phyloP scores from a whole-genome alignment of 2,113 vertebrate species.

The Myiozetetes cayanensis region DNA sequence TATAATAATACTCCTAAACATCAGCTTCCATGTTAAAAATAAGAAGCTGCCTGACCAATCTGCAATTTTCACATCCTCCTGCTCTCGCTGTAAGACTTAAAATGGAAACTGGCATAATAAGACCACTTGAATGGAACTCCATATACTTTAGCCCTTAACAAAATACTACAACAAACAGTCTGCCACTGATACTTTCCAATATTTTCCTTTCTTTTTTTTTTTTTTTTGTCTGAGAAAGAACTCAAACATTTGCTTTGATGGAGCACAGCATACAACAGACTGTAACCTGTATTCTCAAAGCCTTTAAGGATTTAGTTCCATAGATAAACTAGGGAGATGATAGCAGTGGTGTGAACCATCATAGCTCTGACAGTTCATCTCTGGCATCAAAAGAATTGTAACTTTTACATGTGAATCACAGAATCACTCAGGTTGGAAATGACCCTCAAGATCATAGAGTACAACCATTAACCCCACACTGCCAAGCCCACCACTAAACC shows the following conservation, averaged over 20 bases:
- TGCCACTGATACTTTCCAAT: not conserved
- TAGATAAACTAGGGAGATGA: not conserved
- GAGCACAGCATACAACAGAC: not conserved
- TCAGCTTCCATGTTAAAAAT: not conserved
- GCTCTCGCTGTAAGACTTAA: not conserved
- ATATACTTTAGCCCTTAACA: not conserved
- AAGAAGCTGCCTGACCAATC: not conserved
- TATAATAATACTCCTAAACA: not conserved
- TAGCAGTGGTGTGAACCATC: not conserved
- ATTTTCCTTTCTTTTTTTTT: not conserved
- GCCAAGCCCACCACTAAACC: not conserved
- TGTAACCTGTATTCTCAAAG: not conserved
- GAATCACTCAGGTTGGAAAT: not conserved
- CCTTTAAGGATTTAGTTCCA: not conserved
- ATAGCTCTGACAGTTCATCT: not conserved
- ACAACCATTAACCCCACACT: not conserved
- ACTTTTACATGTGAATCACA: not conserved
- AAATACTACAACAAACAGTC: not conserved
- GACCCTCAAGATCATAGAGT: not conserved
- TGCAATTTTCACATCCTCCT: not conserved
- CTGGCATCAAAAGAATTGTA: not conserved
- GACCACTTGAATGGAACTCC: not conserved
- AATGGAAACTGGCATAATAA: not conserved
- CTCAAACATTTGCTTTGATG: not conserved
- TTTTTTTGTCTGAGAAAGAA: not conserved